A percentile compares a stretch with the other conserved stretches of the same genome.
Evolutionary conservation across 2,113 vertebrate species (phyloP).

Genomic region (Corydoras maculifer): DNA sequence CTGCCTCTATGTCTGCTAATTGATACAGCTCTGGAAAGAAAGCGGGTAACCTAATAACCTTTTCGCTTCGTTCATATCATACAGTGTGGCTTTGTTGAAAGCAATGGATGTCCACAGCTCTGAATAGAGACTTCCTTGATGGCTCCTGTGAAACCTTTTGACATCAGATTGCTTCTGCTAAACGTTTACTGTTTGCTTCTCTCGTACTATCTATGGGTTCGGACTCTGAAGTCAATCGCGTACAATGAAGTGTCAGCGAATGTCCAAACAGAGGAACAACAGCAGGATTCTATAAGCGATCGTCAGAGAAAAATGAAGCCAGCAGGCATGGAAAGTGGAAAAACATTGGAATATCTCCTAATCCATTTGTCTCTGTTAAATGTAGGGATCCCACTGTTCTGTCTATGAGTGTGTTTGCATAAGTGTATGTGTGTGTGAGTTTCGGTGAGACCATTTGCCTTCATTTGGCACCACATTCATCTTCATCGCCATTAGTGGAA

Average conservation of each 20-base stretch:
- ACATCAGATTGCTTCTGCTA: constrained; percentile 23
- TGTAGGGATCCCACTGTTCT: too few relatives aligned
- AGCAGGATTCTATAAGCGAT: neutral
- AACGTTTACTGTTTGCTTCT: too few relatives aligned
- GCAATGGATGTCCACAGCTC: constrained; percentile 9
- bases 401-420: too few relatives aligned
- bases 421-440: neutral
- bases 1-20: constrained; percentile 36
- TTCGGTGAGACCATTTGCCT: constrained; percentile 28
- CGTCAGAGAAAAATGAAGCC: too few relatives aligned
- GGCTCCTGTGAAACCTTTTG: constrained; percentile 8
- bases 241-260: constrained; percentile 26
- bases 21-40: constrained; percentile 32
- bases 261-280: neutral
- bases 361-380: too few relatives aligned
- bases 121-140: constrained; percentile 36
- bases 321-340: too few relatives aligned
- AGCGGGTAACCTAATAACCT: constrained; percentile 14
- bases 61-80: constrained; percentile 28
- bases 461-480: constrained; percentile 45
- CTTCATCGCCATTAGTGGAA: constrained; percentile 43
- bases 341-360: too few relatives aligned
- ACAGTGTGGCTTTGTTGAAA: constrained; percentile 41
- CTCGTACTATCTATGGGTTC: constrained; percentile 14
- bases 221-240: constrained; percentile 12